Base-by-base conservation (phyloP, 2,797 vertebrate species). In the Urophycis tenuis region DNA sequence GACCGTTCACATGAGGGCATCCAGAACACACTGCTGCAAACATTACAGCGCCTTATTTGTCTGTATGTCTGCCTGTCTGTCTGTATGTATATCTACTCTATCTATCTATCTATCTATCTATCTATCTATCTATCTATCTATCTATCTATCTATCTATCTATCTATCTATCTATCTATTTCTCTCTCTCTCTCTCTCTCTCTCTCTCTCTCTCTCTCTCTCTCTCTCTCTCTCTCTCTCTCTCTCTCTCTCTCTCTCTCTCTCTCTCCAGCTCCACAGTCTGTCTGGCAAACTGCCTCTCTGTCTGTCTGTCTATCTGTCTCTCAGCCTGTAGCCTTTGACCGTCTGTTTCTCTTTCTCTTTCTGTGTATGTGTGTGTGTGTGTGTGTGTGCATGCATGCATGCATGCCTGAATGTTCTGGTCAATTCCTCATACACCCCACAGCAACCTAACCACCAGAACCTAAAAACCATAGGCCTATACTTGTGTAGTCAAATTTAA, bases 401-500 rank as follows among this genome's bases (percentile, higher is more conserved):
- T 83, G 79, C 80, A 76, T 73, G 81, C 78, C 53, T 80, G 64
- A 81, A 67, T 14, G 6, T 74, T 85, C 83, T 80, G 82, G 87
- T 77, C 79, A 84, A n/a, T n/a, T 19, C 53, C 17, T 60, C 53
- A 60, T 60, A n/a, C 53, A n/a, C 1, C 17, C n/a, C 53, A 60
- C 8, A 60, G 53, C 8, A 19, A 60, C 53, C 36, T 9, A 19
- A 60, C 53, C 36, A 39, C 36, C 3, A 39, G 36, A 9, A 39
- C 36, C 36, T 39, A 53, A 19, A 53, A 19, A 14, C 45, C 1
- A 53, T 53, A 53, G 45, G 45, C 45, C 45, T 5, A 53, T 22
- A 19, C 6, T 53, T 53, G 45, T 53, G 6, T 53, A 19, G 45
- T 53, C 17, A 53, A 53, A 53, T 14, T 41, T 15, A 17, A 41